phyloP scores from a whole-genome alignment of 2,797 vertebrate genomes.

The Typhlichthys subterraneus region DNA sequence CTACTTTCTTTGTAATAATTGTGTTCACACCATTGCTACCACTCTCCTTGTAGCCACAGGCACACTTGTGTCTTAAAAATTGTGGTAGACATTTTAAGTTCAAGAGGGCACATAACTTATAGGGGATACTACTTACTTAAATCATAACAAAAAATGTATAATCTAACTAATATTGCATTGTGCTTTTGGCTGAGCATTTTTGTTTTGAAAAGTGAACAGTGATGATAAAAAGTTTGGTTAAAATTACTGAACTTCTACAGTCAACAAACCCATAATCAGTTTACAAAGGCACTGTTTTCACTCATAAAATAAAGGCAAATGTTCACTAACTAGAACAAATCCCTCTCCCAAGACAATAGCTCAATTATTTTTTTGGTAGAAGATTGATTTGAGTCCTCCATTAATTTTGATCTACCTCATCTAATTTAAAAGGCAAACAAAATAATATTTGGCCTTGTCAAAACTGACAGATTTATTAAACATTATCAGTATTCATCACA shows the following conservation, averaged over 20 bases:
- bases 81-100: no score
- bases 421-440: conserved; percentile 18
- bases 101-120: no score
- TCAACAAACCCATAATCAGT: neutral
- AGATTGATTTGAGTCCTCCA: neutral
- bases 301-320: neutral
- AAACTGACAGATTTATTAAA: conserved; percentile 55
- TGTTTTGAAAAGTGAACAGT: no score
- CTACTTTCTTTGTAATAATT: no score
- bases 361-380: neutral
- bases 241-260: neutral
- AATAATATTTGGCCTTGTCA: conserved; percentile 32
- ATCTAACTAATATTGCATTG: no score
- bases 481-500: conserved; percentile 32
- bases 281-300: neutral
- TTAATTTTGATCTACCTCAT: conserved; percentile 1
- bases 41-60: no score
- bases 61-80: no score
- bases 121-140: no score
- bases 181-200: no score
- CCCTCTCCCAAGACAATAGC: neutral
- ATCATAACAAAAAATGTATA: no score
- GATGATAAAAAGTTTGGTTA: neutral
- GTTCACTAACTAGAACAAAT: neutral
- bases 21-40: no score